Conservation (phyloP, 2,113 vertebrate genomes). For the Nothobranchius furzeri region DNA sequence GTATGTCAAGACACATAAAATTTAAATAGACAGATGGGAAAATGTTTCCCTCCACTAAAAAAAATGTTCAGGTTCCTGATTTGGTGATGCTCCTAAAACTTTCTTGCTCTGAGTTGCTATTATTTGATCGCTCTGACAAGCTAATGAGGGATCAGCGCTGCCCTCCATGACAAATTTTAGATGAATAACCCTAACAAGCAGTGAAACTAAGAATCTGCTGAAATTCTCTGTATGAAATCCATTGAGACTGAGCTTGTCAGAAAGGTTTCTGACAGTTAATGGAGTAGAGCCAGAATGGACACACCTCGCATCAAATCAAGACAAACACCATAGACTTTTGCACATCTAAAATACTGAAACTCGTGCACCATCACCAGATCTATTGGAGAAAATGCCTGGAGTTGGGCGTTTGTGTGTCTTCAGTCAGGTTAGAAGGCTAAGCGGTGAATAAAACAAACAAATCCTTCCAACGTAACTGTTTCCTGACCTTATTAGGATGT, state of each 20-base stretch:
- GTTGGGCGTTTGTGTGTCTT: not conserved
- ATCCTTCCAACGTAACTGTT: slow-evolving; percentile 17
- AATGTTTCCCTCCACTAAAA: too few species aligned
- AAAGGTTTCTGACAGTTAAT: not conserved
- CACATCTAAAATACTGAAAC: not conserved
- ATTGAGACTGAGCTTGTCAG: not conserved
- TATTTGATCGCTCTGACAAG: too few species aligned
- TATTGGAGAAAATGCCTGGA: not conserved
- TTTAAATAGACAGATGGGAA: too few species aligned
- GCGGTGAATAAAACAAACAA: slow-evolving; percentile 26
- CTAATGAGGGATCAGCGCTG: too few species aligned
- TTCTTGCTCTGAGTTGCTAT: too few species aligned
- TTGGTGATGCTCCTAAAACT: too few species aligned
- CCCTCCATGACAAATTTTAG: too few species aligned
- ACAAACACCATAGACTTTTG: not conserved
- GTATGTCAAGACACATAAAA: too few species aligned
- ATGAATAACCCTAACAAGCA: too few species aligned
- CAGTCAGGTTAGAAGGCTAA: not conserved
- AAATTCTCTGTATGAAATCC: not conserved
- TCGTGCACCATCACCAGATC: not conserved
- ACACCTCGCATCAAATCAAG: not conserved
- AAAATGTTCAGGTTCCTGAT: too few species aligned
- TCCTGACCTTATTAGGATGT: slow-evolving; percentile 39
- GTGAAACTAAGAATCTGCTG: too few species aligned
- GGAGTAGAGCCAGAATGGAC: not conserved